A percentile compares a stretch with the other conserved stretches of the same genome.
phyloP scores from a whole-genome alignment of 2,797 vertebrate genomes.

The Ciconia nigra region DNA sequence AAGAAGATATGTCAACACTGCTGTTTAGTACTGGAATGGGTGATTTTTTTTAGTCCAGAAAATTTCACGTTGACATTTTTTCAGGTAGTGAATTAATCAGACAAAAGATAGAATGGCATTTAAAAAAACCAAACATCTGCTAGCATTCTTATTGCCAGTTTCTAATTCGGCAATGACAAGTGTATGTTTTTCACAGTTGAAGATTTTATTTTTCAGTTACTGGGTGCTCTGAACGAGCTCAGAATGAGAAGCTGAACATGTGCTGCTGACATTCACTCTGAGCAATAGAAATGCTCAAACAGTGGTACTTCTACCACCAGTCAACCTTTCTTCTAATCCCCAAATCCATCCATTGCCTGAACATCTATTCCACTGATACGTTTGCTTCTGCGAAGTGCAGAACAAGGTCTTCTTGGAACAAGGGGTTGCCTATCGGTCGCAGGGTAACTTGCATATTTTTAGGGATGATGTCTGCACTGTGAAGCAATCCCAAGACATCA shows the following conservation, averaged over 20 bases:
- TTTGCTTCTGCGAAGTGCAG: neutral
- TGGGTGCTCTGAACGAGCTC: neutral
- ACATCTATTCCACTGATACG: neutral
- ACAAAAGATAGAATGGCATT: neutral
- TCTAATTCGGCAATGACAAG: neutral
- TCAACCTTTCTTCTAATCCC: neutral
- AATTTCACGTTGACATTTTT: neutral
- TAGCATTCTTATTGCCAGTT: neutral
- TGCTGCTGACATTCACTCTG: neutral
- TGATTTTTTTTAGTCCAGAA: neutral
- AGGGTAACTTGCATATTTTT: neutral
- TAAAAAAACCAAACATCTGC: neutral
- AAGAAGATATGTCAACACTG: neutral
- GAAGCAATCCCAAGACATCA: neutral
- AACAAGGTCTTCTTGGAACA: neutral
- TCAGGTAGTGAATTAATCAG: neutral
- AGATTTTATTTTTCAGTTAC: neutral
- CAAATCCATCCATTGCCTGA: neutral
- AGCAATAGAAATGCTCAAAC: neutral
- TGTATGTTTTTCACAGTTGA: neutral
- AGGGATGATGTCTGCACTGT: neutral
- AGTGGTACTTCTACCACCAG: neutral
- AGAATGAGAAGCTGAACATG: neutral
- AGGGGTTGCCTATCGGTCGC: fast-evolving
- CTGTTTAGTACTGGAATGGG: neutral